Conservation (phyloP, 2,888 invertebrate species). For the Nasonovia ribisnigri region DNA sequence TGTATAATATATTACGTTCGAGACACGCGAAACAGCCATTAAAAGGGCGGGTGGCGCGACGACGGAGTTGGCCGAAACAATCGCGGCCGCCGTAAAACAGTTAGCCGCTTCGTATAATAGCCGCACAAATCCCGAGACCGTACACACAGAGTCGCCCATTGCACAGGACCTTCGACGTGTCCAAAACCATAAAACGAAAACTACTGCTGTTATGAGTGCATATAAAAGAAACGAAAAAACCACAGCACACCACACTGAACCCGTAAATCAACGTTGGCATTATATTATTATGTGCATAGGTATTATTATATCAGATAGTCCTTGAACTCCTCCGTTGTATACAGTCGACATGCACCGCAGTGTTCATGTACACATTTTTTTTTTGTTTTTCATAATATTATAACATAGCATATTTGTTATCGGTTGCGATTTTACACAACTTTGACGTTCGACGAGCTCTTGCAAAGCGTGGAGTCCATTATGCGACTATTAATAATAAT, state of each 20-base stretch:
- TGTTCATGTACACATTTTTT: background rate
- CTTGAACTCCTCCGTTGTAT: slow-evolving; percentile 30
- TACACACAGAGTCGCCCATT: background rate
- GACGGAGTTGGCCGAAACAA: slow-evolving; percentile 13
- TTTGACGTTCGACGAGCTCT: background rate
- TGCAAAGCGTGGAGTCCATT: background rate
- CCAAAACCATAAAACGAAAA: slow-evolving; percentile 48
- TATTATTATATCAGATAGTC: slow-evolving; percentile 42
- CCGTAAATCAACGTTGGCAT: slow-evolving; percentile 26
- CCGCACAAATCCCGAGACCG: background rate
- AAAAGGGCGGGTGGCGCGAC: slow-evolving; percentile 36
- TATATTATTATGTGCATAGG: background rate
- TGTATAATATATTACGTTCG: background rate
- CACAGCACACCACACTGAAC: background rate
- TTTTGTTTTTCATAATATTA: background rate
- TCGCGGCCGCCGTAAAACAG: slow-evolving; percentile 10
- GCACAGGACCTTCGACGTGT: slow-evolving; percentile 34
- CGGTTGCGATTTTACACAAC: background rate
- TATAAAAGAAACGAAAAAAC: background rate
- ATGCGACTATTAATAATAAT: background rate
- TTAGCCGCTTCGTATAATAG: slow-evolving; percentile 34
- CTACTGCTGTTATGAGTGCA: background rate
- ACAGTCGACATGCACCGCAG: background rate
- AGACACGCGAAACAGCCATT: slow-evolving; percentile 45
- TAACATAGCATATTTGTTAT: background rate